Percentiles rank a stretch among this genome's conserved stretches.
Evolutionary conservation across 2,888 invertebrate species (phyloP).

Genomic region (Chrysomela aeneicollis): DNA sequence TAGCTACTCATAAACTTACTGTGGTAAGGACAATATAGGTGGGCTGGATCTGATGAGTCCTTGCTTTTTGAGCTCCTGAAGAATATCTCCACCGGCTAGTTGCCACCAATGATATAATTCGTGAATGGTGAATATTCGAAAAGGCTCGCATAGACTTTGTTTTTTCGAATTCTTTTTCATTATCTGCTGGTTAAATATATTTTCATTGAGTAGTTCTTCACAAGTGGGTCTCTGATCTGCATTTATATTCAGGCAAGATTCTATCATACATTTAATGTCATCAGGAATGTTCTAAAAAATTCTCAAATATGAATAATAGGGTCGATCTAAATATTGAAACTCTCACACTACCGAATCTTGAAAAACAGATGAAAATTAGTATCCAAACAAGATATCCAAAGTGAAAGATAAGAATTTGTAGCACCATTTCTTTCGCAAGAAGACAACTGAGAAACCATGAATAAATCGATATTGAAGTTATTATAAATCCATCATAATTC

Average conservation of each 20-base stretch:
- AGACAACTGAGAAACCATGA: too few species aligned
- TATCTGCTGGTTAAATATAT: constrained; percentile 63
- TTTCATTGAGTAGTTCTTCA: constrained; percentile 66
- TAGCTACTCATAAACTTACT: constrained; percentile 67
- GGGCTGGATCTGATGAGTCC: constrained; percentile 88
- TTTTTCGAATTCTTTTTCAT: constrained; percentile 40
- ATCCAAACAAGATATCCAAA: too few species aligned
- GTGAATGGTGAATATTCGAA: constrained; percentile 67
- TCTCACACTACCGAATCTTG: too few species aligned
- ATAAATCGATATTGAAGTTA: too few species aligned
- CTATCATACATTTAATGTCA: constrained; percentile 69
- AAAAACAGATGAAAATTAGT: too few species aligned
- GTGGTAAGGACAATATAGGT: constrained; percentile 81
- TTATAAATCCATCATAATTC: too few species aligned
- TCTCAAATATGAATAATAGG: neutral
- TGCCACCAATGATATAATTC: constrained; percentile 96
- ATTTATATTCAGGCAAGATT: constrained; percentile 75
- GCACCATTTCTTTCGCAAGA: too few species aligned
- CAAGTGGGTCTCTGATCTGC: constrained; percentile 71
- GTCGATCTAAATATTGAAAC: too few species aligned
- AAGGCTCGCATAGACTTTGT: constrained; percentile 54
- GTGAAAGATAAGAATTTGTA: too few species aligned
- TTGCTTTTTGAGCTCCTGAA: constrained; percentile 87
- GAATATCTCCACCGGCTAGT: constrained; percentile 93
- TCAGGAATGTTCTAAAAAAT: constrained; percentile 66